Percentiles rank a stretch among this genome's conserved stretches.
Evolutionary conservation across 1,140 invertebrate species (phyloP).

Genomic region (Acromyrmex echinatior): DNA sequence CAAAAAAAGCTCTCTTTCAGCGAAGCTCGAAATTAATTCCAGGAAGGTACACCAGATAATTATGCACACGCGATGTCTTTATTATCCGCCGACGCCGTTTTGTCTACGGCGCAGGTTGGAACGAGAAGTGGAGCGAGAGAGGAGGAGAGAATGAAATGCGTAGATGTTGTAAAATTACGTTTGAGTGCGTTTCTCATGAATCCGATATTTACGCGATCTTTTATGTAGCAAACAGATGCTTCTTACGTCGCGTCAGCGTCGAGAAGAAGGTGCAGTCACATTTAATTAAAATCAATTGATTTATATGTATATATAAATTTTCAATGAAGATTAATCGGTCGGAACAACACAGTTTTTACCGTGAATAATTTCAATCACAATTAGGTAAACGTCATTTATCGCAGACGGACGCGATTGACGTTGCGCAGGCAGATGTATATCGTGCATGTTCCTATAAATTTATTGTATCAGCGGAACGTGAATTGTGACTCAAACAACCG

Average conservation of each 20-base stretch:
- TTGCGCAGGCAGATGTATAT: neutral
- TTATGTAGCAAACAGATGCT: neutral
- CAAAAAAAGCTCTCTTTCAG: conserved; percentile 56
- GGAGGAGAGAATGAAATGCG: neutral
- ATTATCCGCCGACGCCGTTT: conserved; percentile 64
- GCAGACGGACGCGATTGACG: neutral
- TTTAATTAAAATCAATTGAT: neutral
- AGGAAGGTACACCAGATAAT: conserved; percentile 77
- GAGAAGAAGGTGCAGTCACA: too few relatives aligned
- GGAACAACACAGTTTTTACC: neutral
- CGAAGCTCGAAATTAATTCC: conserved; percentile 79
- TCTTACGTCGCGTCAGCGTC: neutral
- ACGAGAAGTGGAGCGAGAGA: neutral
- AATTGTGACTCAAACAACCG: neutral
- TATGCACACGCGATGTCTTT: conserved; percentile 78
- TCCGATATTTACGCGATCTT: neutral
- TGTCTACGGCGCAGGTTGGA: conserved; percentile 34
- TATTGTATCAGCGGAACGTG: neutral
- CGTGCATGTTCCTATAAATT: conserved; percentile 1
- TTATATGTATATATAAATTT: neutral
- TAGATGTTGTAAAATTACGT: conserved; percentile 30
- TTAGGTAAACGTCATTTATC: conserved; percentile 19
- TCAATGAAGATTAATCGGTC: neutral
- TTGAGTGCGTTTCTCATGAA: conserved; percentile 23
- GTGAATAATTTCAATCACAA: conserved; percentile 18